These are phyloP conservation scores for Calephelis virginiensis DNA, from an alignment of 1,140 invertebrate genomes.

Conservation along the genomic window DNA sequence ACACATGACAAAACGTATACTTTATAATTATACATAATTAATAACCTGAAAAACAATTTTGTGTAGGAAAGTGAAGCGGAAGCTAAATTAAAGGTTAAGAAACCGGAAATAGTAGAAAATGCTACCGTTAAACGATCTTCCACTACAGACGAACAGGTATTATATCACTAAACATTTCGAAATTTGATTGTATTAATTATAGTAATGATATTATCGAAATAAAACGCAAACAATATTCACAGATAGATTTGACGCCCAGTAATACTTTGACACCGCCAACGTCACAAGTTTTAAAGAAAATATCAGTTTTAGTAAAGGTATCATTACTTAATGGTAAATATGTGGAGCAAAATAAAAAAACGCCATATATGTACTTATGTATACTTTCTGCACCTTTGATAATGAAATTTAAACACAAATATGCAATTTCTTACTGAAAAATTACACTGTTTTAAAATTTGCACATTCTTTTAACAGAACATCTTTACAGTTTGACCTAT, in stretches of 20 bases:
- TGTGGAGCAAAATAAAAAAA: conserved; percentile 1
- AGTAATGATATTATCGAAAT: conserved; percentile 8
- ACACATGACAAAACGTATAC: conserved; percentile 18
- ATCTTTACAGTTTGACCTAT: background rate
- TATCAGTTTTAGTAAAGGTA: conserved; percentile 63
- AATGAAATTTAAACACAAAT: background rate
- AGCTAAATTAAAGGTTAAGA: conserved; percentile 68
- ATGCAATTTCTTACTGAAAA: background rate
- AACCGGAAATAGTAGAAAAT: conserved; percentile 70
- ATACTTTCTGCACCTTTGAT: background rate
- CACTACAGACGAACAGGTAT: conserved; percentile 49
- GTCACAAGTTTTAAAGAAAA: conserved; percentile 47
- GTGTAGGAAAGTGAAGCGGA: conserved; percentile 65
- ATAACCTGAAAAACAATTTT: conserved; percentile 26
- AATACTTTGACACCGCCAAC: conserved; percentile 30
- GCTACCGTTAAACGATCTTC: conserved; percentile 66
- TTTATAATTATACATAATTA: conserved; percentile 21
- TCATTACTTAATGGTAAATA: conserved; percentile 18
- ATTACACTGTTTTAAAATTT: conserved; percentile 1
- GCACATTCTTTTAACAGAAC: conserved; percentile 11
- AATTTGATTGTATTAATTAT: background rate
- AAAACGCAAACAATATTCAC: conserved; percentile 41
- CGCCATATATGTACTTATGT: background rate
- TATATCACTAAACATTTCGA: no score
- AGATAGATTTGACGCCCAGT: conserved; percentile 35